Evolutionary conservation across 2,888 invertebrate genomes (phyloP).

Genomic region (Carabus problematicus): DNA sequence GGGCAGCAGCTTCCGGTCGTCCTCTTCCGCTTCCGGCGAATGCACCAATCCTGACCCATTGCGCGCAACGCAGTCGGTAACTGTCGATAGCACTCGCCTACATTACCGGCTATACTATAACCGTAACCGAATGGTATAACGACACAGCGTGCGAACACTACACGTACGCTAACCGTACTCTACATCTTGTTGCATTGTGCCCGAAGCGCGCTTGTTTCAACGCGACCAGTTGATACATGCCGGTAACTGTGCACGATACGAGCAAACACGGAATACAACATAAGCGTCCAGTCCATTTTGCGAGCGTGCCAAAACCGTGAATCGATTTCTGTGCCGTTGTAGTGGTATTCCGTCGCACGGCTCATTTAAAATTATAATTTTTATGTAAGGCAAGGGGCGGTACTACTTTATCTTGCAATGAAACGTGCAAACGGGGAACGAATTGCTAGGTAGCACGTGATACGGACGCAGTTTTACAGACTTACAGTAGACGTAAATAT

Average conservation of each 20-base stretch:
- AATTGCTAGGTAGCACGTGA: constrained; percentile 10
- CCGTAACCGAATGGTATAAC: not conserved
- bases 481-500: too few relatives aligned
- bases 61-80: constrained; percentile 49
- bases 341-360: constrained; percentile 4
- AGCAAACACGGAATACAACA: constrained; percentile 17
- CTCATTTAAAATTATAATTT: constrained; percentile 41
- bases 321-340: constrained; percentile 36
- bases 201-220: not conserved
- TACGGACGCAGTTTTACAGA: too few relatives aligned
- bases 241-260: constrained; percentile 4
- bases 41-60: constrained; percentile 81
- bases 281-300: constrained; percentile 22
- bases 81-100: not conserved
- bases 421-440: constrained; percentile 26
- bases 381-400: constrained; percentile 20
- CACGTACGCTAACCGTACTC: not conserved
- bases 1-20: constrained; percentile 67
- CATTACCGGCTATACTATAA: constrained; percentile 12
- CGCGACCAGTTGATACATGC: not conserved
- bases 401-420: constrained; percentile 27
- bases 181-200: not conserved
- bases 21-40: constrained; percentile 74
- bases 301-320: constrained; percentile 34
- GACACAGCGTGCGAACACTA: not conserved